Percentiles rank a stretch among this genome's conserved stretches.
Conservation (phyloP, 2,888 invertebrate genomes). For the Parnassius smintheus region DNA sequence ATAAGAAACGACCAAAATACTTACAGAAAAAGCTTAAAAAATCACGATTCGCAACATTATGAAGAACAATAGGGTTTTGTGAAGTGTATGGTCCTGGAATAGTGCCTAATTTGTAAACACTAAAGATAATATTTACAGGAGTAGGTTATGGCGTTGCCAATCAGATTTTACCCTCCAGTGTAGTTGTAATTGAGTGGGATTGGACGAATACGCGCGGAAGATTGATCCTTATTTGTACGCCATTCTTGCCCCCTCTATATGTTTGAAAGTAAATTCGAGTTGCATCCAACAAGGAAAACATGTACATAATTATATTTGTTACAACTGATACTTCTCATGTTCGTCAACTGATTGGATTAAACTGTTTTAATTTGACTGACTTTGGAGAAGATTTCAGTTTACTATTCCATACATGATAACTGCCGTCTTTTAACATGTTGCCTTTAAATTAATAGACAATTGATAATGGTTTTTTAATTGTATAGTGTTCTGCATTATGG, state of each 20-base stretch:
- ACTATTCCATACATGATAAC: not conserved
- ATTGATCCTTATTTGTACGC: slow-evolving; percentile 5
- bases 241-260: slow-evolving; percentile 12
- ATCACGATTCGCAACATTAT: too few relatives aligned
- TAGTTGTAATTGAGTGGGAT: slow-evolving; percentile 7
- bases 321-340: slow-evolving; percentile 9
- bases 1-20: too few relatives aligned
- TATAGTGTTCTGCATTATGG: too few relatives aligned
- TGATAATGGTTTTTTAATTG: not conserved
- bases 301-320: not conserved
- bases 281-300: too few relatives aligned
- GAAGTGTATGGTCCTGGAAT: slow-evolving; percentile 5
- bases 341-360: slow-evolving; percentile 21
- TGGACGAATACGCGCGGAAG: not conserved
- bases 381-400: slow-evolving; percentile 12
- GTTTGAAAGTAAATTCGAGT: not conserved
- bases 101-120: slow-evolving; percentile 3
- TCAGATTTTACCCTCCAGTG: not conserved
- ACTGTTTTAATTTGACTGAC: slow-evolving; percentile 21
- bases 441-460: too few relatives aligned
- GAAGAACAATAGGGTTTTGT: not conserved
- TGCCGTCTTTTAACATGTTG: slow-evolving; percentile 4
- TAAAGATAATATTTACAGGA: not conserved
- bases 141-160: slow-evolving; percentile 3
- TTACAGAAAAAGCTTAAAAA: too few relatives aligned